These are phyloP conservation scores for Trachops cirrhosus DNA, from an alignment of 2,797 vertebrate species.

Conservation along the genomic window DNA sequence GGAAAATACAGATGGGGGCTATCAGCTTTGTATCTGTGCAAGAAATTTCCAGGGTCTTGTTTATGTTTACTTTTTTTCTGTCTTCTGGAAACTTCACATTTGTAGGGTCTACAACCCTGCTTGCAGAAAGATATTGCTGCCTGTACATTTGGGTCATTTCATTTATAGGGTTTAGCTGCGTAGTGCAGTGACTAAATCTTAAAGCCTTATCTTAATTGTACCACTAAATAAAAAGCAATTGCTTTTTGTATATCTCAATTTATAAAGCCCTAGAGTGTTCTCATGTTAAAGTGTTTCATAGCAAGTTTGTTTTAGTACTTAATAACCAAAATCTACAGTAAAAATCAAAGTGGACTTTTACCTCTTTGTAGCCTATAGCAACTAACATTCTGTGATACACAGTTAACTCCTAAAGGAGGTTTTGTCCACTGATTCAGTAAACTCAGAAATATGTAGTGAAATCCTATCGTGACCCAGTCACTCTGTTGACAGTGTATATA, in stretches of 20 bases:
- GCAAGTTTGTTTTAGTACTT: background rate
- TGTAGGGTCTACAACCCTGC: background rate
- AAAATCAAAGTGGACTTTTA: background rate
- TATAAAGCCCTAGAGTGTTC: background rate
- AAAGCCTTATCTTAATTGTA: background rate
- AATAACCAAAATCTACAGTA: background rate
- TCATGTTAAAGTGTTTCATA: background rate
- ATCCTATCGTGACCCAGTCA: accelerated
- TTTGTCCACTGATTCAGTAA: background rate
- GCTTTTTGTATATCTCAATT: background rate
- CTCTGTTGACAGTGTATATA: accelerated
- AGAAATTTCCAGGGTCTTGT: background rate
- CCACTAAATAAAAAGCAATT: background rate
- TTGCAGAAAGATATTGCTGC: background rate
- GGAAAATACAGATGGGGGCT: background rate
- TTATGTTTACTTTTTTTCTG: background rate
- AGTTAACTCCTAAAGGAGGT: background rate
- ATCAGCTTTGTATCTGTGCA: background rate
- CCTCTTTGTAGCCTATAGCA: background rate
- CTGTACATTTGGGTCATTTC: background rate
- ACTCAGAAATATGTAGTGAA: accelerated
- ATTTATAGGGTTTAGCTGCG: background rate
- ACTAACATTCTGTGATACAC: background rate
- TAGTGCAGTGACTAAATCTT: background rate
- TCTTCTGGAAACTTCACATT: background rate